Evolutionary conservation across 2,888 invertebrate species (phyloP), one percentile per base, ranked within the genome.

Genomic region (Sinelater perroti): DNA sequence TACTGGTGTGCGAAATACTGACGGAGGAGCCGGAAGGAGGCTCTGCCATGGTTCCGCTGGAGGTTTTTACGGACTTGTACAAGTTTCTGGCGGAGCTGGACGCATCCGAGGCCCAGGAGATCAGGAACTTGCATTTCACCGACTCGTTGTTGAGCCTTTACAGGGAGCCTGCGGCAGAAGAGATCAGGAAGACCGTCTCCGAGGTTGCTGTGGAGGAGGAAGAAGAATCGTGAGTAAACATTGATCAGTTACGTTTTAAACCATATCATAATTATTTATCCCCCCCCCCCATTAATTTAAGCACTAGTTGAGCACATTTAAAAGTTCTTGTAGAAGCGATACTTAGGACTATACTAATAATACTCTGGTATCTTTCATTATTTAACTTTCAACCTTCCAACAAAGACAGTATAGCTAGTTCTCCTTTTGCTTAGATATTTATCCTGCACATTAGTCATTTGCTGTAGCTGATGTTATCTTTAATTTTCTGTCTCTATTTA

Each of bases 11-110:
- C 74, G 91, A 93, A 72, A 82, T 91, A 0, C 79, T 93, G 46
- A 91, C 92, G 0, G 87, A 89, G 61, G 93, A 93, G 70, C 89
- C 92, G 0, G 93, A 93, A 55, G 93, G 93, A 1, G 92, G 91
- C 0, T 87, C 89, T 0, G 87, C 91, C 0, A 86, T 88, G 67
- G 87, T 94, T 31, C 84, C 89, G 0, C 76, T 86, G 2, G 78
- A 83, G 17, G 81, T 85, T 20, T 90, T 91, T 68, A 42, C 85
- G 42, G 79, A 79, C 26, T 81, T 87, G 74, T 87, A 87, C 75
- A 72, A 68, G 13, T 85, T 81, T 62, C 69, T 88, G 30, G 87
- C 87, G 0, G 64, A 67, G 0, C 78, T 87, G 14, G 85, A 87
- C 63, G 85, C 83, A 0, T 82, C 83, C 0, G 72, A 73, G 8